Base-by-base conservation (phyloP, 2,888 invertebrate species). In the Cabera pusaria region DNA sequence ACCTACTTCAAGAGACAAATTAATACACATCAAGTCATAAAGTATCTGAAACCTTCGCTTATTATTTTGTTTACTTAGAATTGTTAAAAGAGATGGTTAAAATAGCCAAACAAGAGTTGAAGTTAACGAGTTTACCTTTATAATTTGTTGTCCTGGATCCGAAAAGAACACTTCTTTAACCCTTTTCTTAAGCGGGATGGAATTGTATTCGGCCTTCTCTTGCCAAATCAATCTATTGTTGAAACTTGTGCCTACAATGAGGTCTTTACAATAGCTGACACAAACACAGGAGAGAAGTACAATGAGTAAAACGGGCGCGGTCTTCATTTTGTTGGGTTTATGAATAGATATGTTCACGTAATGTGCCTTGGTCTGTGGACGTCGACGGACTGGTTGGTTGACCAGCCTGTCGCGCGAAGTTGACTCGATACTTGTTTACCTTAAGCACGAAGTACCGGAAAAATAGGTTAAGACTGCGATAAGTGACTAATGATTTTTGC, bases 121-220 rank as follows among this genome's bases (percentile, higher is more conserved):
- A n/a, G n/a, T n/a, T n/a, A n/a, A n/a, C n/a, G n/a, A n/a, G n/a
- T 25, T 53, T 69, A 87, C 87, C 86, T 85, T 88, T 34, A 88
- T 85, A 37, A 78, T 71, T 63, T 86, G 86, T 36, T 88, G 86
- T 23, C 80, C 84, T 1, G 87, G 77, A 47, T 88, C 87, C 1
- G 79, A 77, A 44, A 45, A 88, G 59, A 88, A 88, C 7, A 78
- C 77, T 56, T 88, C 87, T 52, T 88, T 88, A 34, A 85, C 85
- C 47, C 87, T 71, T 50, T 88, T 88, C 59, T 86, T 87, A 2
- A 87, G 58, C 1, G 85, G 88, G 42, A 87, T 80, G 2, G 83
- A 61, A 55, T 72, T 83, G 56, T 85, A 87, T 35, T 85, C 87
- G 1, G 81, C 81, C 49, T 87, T 87, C 46, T 85, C 59, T 47